Evolutionary conservation across 2,888 invertebrate species (phyloP).

Genomic region (Syrphus vitripennis): DNA sequence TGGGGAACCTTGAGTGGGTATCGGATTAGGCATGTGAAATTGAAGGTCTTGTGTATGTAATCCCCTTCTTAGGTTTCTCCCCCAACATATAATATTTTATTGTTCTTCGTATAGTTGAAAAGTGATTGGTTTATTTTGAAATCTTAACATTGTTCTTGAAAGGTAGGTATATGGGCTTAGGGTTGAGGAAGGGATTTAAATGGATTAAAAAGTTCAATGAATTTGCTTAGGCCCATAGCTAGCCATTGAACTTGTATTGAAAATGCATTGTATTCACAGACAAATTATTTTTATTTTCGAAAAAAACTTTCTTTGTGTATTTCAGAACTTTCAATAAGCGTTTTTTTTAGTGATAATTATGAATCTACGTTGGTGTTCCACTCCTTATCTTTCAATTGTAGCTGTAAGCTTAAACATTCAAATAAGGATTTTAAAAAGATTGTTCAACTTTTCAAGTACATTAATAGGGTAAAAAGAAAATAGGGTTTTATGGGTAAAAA

Average conservation of each 20-base stretch:
- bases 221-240: conserved; percentile 5
- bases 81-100: not conserved
- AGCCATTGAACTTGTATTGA: conserved; percentile 37
- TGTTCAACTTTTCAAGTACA: too few species aligned
- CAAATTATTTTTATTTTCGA: too few species aligned
- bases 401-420: too few species aligned
- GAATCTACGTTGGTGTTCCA: too few species aligned
- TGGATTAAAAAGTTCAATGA: conserved; percentile 57
- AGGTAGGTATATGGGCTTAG: not conserved
- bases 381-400: too few species aligned
- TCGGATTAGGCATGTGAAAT: conserved; percentile 52
- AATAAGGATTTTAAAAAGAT: too few species aligned
- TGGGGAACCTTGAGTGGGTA: conserved; percentile 36
- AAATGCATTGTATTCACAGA: not conserved
- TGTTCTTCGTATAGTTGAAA: not conserved
- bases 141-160: conserved; percentile 14
- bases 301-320: too few species aligned
- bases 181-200: not conserved
- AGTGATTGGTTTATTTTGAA: conserved; percentile 25
- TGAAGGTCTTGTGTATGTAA: conserved; percentile 55
- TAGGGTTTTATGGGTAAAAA: too few species aligned
- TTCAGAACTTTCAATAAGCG: too few species aligned
- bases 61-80: conserved; percentile 45
- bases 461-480: too few species aligned
- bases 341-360: too few species aligned